Conservation (phyloP, 2,888 invertebrate species). For the Neoitamus cyanurus region DNA sequence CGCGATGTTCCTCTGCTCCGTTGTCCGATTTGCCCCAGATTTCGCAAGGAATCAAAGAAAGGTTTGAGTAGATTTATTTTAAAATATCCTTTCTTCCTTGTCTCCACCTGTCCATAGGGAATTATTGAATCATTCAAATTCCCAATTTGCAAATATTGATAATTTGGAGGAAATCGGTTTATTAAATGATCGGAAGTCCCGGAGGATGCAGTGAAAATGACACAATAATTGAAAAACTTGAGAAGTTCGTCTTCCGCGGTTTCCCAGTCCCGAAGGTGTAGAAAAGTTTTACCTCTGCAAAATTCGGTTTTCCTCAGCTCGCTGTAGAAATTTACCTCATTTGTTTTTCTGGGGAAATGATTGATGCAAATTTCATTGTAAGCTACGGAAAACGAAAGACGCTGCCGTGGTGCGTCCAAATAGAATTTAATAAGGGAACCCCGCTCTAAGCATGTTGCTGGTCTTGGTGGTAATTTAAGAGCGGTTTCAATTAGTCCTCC, state of each 20-base stretch:
- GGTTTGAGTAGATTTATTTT: too few species aligned
- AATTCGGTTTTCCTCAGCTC: background rate
- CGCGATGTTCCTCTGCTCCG: too few species aligned
- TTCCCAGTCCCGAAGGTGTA: background rate
- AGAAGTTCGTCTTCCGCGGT: background rate
- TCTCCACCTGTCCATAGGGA: background rate
- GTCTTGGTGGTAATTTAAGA: background rate
- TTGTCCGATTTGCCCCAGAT: too few species aligned
- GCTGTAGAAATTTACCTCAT: background rate
- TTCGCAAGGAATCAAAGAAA: too few species aligned
- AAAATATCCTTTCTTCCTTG: too few species aligned
- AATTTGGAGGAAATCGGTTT: background rate
- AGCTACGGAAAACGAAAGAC: background rate
- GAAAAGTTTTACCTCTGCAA: background rate
- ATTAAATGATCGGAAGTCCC: background rate
- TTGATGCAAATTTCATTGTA: background rate
- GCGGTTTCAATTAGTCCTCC: background rate
- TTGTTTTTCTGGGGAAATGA: background rate
- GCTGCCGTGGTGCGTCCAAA: background rate
- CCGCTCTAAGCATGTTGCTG: background rate
- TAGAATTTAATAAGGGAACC: background rate
- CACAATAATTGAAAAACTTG: conserved; percentile 5
- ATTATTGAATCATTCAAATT: background rate
- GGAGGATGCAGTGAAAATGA: background rate
- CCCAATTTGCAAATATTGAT: background rate